Evolutionary conservation across 2,888 invertebrate species (phyloP), one percentile per base, ranked within the genome.

Genomic region (Noctua pronuba): DNA sequence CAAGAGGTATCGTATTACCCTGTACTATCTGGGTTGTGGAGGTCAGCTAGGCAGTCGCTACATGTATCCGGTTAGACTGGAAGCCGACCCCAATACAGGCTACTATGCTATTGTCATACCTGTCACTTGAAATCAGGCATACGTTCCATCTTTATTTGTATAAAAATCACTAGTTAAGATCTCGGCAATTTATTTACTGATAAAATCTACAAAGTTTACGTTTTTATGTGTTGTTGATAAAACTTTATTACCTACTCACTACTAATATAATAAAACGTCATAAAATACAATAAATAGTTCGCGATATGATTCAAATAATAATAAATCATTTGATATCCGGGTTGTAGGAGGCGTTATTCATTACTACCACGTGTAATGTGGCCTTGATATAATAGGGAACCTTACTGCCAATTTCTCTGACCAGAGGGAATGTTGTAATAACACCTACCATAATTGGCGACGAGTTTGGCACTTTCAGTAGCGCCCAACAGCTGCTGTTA

Each of bases 161-260:
- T 69, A 38, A 31, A 67, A 77, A 77, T 62, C 60, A 67, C 77
- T 11, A 11, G 18, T 41, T 65, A 11, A 46, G 16, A 38, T 38
- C 35, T 31, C 7, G 8, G 3, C 4, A 64, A 31, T 46, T 10
- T 46, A 64, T 35, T 60, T 35, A 44, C 28, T 21, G 75, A 80
- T 75, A 46, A 52, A 67, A 74, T 46, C 28, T 21, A 65, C 11
- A 55, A 65, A 18, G 8, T 16, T 46, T 13, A 46, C 16, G 62
- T 55, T 49, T 60, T 79, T 68, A 31, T 62, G 1, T 46, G 16
- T 46, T 21, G 16, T 6, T 35, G 60, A 79, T 69, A 65, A 79
- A 41, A 11, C 3, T 65, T 81, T 81, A 75, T 81, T 35, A n/a
- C n/a, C n/a, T n/a, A 28, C 58, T 58, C 0, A 31, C 67, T 69